phyloP scores from a whole-genome alignment of 1,140 invertebrate species.

The Caerostris darwini region DNA sequence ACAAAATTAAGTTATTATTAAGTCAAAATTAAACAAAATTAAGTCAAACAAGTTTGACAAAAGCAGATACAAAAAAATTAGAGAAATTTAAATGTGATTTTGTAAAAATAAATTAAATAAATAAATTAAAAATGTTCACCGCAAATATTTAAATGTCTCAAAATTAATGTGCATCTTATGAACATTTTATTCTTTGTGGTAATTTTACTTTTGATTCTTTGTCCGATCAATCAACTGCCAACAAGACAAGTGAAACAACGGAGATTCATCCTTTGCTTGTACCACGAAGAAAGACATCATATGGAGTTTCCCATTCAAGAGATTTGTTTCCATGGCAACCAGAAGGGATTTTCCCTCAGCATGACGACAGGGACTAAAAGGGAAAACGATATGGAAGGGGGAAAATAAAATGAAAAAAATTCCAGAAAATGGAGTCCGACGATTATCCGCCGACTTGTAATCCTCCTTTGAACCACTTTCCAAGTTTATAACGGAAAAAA shows the following conservation, averaged over 20 bases:
- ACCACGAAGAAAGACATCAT: conserved; percentile 11
- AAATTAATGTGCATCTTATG: background rate
- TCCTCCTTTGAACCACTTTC: conserved; percentile 3
- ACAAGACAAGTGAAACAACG: conserved; percentile 26
- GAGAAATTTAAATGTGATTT: too few species aligned
- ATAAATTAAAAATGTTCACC: too few species aligned
- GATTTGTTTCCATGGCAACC: conserved; percentile 9
- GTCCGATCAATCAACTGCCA: background rate
- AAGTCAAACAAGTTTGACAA: too few species aligned
- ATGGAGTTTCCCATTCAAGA: background rate
- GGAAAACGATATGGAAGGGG: background rate
- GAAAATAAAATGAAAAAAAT: background rate
- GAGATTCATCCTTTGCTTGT: conserved; percentile 4
- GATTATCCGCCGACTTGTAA: conserved; percentile 20
- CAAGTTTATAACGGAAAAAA: conserved; percentile 8
- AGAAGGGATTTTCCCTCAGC: background rate
- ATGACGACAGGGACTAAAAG: background rate
- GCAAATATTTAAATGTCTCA: background rate
- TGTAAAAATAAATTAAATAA: too few species aligned
- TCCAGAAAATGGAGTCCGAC: background rate
- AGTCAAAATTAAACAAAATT: too few species aligned
- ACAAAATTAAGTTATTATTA: too few species aligned
- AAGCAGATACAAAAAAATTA: too few species aligned
- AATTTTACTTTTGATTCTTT: background rate
- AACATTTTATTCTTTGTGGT: background rate